These are phyloP conservation scores for Diuraphis noxia DNA, from an alignment of 1,140 invertebrate species.

Conservation along the genomic window DNA sequence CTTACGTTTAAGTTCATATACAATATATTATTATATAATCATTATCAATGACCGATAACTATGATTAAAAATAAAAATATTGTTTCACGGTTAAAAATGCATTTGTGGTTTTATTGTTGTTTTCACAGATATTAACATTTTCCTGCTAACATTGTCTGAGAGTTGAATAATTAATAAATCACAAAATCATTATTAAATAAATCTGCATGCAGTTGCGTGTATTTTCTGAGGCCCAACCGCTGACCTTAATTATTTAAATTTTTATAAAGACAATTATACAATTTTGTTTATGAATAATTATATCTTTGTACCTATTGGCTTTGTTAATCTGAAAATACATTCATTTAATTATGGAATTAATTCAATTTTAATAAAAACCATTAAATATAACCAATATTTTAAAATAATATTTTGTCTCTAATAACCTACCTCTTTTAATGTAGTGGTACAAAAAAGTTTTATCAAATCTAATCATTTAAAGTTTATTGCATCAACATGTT, in stretches of 20 bases:
- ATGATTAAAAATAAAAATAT: constrained; percentile 51
- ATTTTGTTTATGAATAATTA: neutral
- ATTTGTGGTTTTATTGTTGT: neutral
- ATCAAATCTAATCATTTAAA: neutral
- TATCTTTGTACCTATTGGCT: neutral
- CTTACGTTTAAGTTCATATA: constrained; percentile 52
- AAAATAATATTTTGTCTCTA: neutral
- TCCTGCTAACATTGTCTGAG: neutral
- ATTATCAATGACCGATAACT: constrained; percentile 50
- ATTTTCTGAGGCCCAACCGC: neutral
- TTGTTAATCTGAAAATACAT: neutral
- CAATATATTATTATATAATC: constrained; percentile 52
- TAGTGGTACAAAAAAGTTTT: neutral
- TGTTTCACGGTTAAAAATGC: constrained; percentile 49
- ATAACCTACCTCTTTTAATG: neutral
- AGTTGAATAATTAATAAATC: neutral
- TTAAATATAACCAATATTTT: neutral
- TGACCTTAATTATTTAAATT: neutral
- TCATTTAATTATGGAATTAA: neutral
- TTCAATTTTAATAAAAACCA: neutral
- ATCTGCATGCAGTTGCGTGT: neutral
- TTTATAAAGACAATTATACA: neutral
- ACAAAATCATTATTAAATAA: neutral
- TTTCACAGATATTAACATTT: neutral
- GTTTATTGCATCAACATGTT: neutral